Evolutionary conservation across 1,140 invertebrate species (phyloP).

Genomic region (Colletes latitarsis): DNA sequence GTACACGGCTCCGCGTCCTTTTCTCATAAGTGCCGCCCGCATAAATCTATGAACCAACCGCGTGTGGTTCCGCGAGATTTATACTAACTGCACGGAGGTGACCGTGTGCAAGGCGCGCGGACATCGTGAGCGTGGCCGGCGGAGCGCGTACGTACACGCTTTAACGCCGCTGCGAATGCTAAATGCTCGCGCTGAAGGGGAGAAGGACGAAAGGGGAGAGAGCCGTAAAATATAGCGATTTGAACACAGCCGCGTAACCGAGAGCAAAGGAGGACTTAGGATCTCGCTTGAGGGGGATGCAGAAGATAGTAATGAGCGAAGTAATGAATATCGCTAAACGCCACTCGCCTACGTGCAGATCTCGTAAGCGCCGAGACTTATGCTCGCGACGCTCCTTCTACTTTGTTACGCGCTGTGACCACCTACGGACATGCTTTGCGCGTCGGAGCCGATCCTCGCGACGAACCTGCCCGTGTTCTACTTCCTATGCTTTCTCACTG

Average conservation of each 20-base stretch:
- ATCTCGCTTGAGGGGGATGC: constrained; percentile 13
- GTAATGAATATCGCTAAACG: constrained; percentile 71
- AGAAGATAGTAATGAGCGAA: constrained; percentile 65
- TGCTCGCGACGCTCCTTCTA: constrained; percentile 4
- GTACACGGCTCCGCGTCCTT: constrained; percentile 19
- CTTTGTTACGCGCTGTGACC: constrained; percentile 7
- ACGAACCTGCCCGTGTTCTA: neutral
- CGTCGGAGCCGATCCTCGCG: neutral
- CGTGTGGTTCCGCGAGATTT: constrained; percentile 41
- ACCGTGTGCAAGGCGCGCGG: constrained; percentile 1
- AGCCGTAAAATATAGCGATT: constrained; percentile 54
- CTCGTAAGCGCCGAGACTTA: constrained; percentile 58
- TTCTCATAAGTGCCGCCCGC: constrained; percentile 49
- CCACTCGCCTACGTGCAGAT: constrained; percentile 58
- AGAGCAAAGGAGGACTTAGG: constrained; percentile 10
- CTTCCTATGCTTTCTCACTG: too few species aligned
- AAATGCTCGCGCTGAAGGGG: constrained; percentile 48
- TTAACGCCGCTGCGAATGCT: constrained; percentile 61
- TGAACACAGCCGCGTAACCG: constrained; percentile 29
- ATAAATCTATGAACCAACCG: constrained; percentile 58
- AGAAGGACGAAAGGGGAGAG: constrained; percentile 10
- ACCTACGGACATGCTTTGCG: neutral
- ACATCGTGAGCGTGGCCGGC: constrained; percentile 13
- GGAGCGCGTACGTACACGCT: constrained; percentile 34
- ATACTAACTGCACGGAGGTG: constrained; percentile 43